Evolutionary conservation across 2,888 invertebrate species (phyloP), one percentile per base, ranked within the genome.

Genomic region (Theretra japonica): DNA sequence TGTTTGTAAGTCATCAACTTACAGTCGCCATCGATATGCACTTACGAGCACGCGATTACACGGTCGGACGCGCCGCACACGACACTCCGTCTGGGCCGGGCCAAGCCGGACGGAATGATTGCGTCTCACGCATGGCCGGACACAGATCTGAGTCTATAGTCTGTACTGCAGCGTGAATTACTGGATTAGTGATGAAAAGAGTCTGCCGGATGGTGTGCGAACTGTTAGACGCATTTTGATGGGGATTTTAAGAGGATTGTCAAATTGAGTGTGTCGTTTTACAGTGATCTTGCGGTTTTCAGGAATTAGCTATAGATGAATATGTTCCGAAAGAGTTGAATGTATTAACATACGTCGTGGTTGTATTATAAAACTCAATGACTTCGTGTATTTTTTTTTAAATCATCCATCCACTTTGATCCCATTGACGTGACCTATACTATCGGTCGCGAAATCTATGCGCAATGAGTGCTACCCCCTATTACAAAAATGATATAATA

Each of bases 71-170:
- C 82, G 73, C 68, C 71, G 73, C 41, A 70, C 75, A 78, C 81
- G 75, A 62, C 65, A 48, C 41, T 48, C 17, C 65, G 62, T 48
- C 76, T 69, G 70, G 72, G 74, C 65, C 72, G 72, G 75, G 74
- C 72, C 78, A 79, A 83, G 77, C 80, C 80, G 76, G 74, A 75
- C 73, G 85, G 83, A 85, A 86, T 84, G 81, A 83, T 85, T 82
- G 75, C 78, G 79, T 80, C 81, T 82, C 75, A 73, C 75, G 81
- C 84, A 76, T 82, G 79, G 76, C 48, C 76, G 79, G 28, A n/a
- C 17, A 48, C 17, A 21, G n/a, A 62, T 65, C 65, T 58, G 25
- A 58, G 33, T 41, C 33, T 62, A 60, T 30, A 62, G 65, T 48
- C 65, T 65, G 41, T 48, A 17, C 21, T 17, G 23, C 15, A 48